phyloP scores from a whole-genome alignment of 2,797 vertebrate species.

The Setipinna tenuifilis region DNA sequence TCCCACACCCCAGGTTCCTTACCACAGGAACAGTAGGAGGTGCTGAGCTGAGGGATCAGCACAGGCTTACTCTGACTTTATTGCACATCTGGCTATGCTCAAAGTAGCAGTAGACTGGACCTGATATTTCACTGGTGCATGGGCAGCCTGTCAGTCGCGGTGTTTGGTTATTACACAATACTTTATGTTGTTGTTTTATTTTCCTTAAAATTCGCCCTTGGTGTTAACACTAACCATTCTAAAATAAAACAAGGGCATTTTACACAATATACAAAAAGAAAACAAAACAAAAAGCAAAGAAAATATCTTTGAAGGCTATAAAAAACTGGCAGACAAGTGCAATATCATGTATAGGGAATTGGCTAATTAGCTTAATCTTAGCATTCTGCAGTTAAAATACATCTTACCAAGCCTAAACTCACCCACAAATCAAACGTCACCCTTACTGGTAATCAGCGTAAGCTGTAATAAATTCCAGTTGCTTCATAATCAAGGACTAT shows the following conservation, averaged over 20 bases:
- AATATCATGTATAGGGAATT: too few relatives aligned
- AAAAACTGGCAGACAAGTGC: too few relatives aligned
- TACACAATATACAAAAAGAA: too few relatives aligned
- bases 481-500: background rate
- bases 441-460: background rate
- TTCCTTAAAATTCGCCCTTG: background rate
- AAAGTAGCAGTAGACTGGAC: conserved; percentile 20
- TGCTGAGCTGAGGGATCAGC: conserved; percentile 36
- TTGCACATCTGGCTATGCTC: conserved; percentile 43
- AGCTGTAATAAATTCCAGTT: background rate
- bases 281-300: background rate
- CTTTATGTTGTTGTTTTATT: background rate
- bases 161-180: background rate
- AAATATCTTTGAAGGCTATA: background rate
- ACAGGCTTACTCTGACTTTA: conserved; percentile 43
- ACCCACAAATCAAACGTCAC: too few relatives aligned
- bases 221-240: background rate
- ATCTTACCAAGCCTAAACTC: too few relatives aligned
- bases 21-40: conserved; percentile 11
- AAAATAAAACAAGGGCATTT: background rate
- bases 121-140: conserved; percentile 16
- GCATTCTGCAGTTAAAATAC: too few relatives aligned
- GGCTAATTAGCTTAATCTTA: too few relatives aligned
- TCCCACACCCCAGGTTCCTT: too few relatives aligned
- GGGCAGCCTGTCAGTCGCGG: background rate